These are phyloP conservation scores for Choristoneura rosaceana DNA, from an alignment of 2,888 invertebrate genomes.

Conservation along the genomic window DNA sequence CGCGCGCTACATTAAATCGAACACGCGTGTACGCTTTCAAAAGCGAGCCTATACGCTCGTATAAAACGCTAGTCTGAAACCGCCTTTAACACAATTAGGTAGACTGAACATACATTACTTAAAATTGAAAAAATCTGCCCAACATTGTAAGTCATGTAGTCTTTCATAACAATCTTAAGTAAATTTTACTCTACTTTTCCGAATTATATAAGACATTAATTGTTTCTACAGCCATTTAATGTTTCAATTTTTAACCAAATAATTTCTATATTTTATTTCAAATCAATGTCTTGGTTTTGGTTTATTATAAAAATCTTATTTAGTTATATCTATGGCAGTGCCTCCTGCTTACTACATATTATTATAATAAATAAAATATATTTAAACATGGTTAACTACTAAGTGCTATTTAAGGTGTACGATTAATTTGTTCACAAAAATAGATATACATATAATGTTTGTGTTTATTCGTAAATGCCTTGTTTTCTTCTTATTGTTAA, in stretches of 20 bases:
- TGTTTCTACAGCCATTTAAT: conserved; percentile 12
- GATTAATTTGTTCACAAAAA: neutral
- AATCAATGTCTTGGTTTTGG: neutral
- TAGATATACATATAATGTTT: neutral
- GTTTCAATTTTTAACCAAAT: neutral
- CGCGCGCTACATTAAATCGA: too few relatives aligned
- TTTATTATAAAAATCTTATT: neutral
- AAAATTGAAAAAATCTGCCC: neutral
- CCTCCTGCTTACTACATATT: neutral
- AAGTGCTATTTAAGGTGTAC: conserved; percentile 4
- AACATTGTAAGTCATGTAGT: neutral
- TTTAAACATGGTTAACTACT: neutral
- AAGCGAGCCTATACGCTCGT: too few relatives aligned
- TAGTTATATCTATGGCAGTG: conserved; percentile 1
- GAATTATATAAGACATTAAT: conserved; percentile 11
- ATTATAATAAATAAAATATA: neutral
- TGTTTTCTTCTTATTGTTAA: neutral
- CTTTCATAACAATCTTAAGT: neutral
- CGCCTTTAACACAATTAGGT: neutral
- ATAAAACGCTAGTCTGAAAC: too few relatives aligned
- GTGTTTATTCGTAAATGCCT: neutral
- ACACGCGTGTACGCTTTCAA: too few relatives aligned
- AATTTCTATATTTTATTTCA: neutral
- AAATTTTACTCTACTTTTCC: conserved; percentile 1
- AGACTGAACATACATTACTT: neutral